Evolutionary conservation across 92 coral and sea anemone species (phyloP), one percentile per base, ranked within the genome.

Genomic region (Isaurus tuberculatus): DNA sequence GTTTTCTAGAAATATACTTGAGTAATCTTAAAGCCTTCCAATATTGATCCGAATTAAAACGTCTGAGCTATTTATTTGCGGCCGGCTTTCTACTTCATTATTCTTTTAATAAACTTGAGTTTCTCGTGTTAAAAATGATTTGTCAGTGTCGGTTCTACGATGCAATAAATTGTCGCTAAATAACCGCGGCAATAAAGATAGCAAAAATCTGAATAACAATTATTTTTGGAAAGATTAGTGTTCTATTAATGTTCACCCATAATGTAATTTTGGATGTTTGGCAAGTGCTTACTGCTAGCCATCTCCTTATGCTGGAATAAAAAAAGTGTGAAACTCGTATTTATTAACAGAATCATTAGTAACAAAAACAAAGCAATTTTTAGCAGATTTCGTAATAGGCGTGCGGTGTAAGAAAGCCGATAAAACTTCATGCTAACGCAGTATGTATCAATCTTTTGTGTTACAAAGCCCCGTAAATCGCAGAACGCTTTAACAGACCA

Each of bases 141-240:
- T 92, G 88, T 88, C 92, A 81, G 88, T 87, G 93, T 90, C 91
- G 86, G 90, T 65, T 83, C 69, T 65, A 67, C 88, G 87, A 94
- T 89, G 95, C 93, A 87, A 94, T 94, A 94, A 91, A 83, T 81
- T 86, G 48, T 83, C 89, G 86, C 81, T 89, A 89, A 94, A 94
- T 85, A 94, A 73, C 67, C 84, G 91, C 91, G 88, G 84, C 79
- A 75, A 84, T 74, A 34, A 74, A 72, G 73, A 44, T 29, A 75
- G 84, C 58, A 77, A 51, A 57, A 58, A 77, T 28, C 51, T 57
- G 70, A 77, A 77, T 77, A 55, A 34, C 70, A 77, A 77, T 57
- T 77, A 77, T 58, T 37, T 80, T 85, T 74, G 87, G 82, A 86
- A 89, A 83, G 48, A 81, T 67, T 37, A 85, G 82, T 67, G 66